Base-by-base conservation (phyloP, 2,113 vertebrate species). In the Rhegmatorhina hoffmannsi region DNA sequence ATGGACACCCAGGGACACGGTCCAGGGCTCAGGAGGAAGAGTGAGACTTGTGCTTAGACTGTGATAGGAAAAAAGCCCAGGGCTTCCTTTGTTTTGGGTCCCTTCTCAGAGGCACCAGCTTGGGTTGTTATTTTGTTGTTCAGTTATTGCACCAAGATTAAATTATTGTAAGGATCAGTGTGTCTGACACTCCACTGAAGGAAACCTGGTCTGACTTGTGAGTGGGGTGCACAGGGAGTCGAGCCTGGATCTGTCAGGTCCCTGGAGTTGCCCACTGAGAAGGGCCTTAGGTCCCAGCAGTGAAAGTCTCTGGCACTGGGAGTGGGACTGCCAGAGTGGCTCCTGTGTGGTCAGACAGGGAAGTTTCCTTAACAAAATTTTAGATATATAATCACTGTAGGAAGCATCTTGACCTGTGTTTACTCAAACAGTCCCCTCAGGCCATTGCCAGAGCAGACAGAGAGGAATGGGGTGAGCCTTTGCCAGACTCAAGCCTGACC, bases 221-320 rank as follows among this genome's bases (percentile, higher is more conserved):
- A 24, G 28, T 14, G 60, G 33, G 52, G 20, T 53, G 36, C 66
- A 33, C 10, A 50, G 46, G 33, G 31, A 17, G 6, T 3, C 13
- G 5, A 34, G n/a, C 0, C 0, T 15, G 31, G 44, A 10, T 33
- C 29, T 3, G 1, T 17, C 13, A 33, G 18, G 15, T 70, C 49
- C 3, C 29, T 62, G 64, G 44, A 23, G 33, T 11, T 38, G 17
- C 16, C 16, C 29, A 9, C 43, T 66, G 21, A 13, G 40, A 18
- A 70, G 16, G 16, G 19, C 12, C 16, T 40, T 26, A 31, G 9
- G 28, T 29, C 28, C 18, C 49, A 33, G 38, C 38, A 47, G 17
- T 26, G 69, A 28, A 28, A 44, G 24, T 40, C 43, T 29, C 43
- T 75, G 34, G 33, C 0, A 0, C 1, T 80, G 67, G 43, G 9